Evolutionary conservation across 2,797 vertebrate species (phyloP).

Genomic region (Siniperca obscura): DNA sequence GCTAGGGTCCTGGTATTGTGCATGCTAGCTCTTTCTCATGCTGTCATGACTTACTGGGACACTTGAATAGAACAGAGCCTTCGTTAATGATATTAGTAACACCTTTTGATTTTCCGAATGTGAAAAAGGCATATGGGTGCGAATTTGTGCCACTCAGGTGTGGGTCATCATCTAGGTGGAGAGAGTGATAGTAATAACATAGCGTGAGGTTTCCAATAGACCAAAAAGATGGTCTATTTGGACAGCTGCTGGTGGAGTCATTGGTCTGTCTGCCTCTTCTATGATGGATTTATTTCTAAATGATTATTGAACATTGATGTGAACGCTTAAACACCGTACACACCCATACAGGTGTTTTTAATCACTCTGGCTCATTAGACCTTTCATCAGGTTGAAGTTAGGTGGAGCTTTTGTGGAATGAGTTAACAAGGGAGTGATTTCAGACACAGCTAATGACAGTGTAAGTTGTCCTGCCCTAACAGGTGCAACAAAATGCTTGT

Average conservation of each 20-base stretch:
- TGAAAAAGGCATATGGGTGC: background rate
- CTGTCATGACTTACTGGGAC: background rate
- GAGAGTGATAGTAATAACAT: background rate
- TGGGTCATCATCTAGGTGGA: background rate
- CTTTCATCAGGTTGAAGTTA: background rate
- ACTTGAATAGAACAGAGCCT: background rate
- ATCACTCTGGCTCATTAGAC: background rate
- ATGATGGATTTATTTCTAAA: background rate
- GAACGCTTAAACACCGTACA: too few relatives aligned
- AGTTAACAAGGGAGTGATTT: background rate
- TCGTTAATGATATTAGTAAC: background rate
- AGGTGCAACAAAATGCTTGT: background rate
- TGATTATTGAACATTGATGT: background rate
- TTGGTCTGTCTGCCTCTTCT: background rate
- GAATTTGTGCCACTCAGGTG: background rate
- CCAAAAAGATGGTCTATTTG: background rate
- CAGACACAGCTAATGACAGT: background rate
- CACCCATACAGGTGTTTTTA: background rate
- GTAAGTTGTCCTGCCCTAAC: background rate
- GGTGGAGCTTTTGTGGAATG: background rate
- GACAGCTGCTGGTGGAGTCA: background rate
- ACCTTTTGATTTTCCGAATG: background rate
- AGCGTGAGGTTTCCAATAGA: background rate
- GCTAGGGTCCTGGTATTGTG: background rate
- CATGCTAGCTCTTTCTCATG: background rate